Percentiles rank a stretch among this genome's conserved stretches.
phyloP scores from a whole-genome alignment of 2,888 invertebrate species.

The Leuctra nigra region DNA sequence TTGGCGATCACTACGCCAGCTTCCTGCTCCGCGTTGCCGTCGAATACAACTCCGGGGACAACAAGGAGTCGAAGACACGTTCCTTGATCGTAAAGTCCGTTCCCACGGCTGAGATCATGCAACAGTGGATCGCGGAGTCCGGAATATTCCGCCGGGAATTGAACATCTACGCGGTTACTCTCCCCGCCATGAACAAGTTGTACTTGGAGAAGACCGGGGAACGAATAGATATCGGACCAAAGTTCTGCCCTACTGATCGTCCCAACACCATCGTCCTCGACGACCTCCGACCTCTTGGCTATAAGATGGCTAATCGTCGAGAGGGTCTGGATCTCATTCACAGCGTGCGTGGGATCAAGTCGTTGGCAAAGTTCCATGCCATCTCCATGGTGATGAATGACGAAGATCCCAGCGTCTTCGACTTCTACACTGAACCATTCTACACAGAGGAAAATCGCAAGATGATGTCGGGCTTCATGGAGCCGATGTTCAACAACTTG shows the following conservation, averaged over 20 bases:
- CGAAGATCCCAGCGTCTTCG: conserved; percentile 15
- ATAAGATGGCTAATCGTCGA: conserved; percentile 20
- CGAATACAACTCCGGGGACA: not conserved
- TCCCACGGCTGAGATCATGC: conserved; percentile 20
- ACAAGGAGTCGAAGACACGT: not conserved
- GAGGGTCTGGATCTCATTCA: conserved; percentile 21
- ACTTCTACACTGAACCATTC: conserved; percentile 17
- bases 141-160: conserved; percentile 22
- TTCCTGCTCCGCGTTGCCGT: conserved; percentile 18
- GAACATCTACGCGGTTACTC: conserved; percentile 17
- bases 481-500: conserved; percentile 9
- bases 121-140: conserved; percentile 15
- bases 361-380: conserved; percentile 25
- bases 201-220: not conserved
- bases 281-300: conserved; percentile 23
- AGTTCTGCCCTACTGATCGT: not conserved
- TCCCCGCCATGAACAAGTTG: conserved; percentile 17
- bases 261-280: conserved; percentile 20
- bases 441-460: conserved; percentile 4
- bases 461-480: not conserved
- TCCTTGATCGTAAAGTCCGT: conserved; percentile 24
- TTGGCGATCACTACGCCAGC: conserved; percentile 25
- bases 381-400: conserved; percentile 20
- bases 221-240: not conserved
- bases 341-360: conserved; percentile 9